A percentile compares a stretch with the other conserved stretches of the same genome.
These are phyloP conservation scores for Pyrrhosoma nymphula DNA, from an alignment of 2,888 invertebrate species.

Conservation along the genomic window DNA sequence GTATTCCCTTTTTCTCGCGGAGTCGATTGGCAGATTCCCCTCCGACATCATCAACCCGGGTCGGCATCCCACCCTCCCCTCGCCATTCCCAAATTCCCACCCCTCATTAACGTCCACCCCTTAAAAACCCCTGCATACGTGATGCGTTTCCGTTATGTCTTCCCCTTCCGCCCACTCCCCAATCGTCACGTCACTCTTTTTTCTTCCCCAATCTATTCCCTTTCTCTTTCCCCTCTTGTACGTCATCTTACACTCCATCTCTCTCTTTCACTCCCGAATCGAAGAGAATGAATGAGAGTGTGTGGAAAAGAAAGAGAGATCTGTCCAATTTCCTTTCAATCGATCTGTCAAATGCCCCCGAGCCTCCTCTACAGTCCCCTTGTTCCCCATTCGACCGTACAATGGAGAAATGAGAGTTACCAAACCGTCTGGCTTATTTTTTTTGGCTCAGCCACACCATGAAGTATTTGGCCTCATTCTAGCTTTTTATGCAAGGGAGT, in stretches of 20 bases:
- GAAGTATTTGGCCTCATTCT: neutral
- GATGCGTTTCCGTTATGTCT: neutral
- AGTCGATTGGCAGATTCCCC: constrained; percentile 46
- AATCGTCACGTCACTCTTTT: constrained; percentile 2
- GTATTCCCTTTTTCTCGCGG: constrained; percentile 39
- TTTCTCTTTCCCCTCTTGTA: neutral
- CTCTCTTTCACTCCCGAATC: neutral
- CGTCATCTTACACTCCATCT: neutral
- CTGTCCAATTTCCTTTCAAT: constrained; percentile 56
- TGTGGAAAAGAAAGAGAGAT: neutral
- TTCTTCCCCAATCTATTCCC: neutral
- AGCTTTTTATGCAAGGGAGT: constrained; percentile 28
- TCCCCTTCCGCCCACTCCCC: neutral
- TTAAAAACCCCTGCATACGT: neutral
- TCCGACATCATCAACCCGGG: neutral
- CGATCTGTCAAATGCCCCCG: neutral
- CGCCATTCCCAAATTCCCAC: neutral
- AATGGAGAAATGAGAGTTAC: neutral
- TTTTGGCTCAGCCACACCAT: neutral
- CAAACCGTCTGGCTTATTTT: neutral
- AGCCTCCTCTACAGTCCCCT: neutral
- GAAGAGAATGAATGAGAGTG: neutral
- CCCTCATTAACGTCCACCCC: constrained; percentile 43
- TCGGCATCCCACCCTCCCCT: too few relatives aligned
- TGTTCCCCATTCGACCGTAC: neutral